phyloP scores from a whole-genome alignment of 2,797 vertebrate genomes.

The Typhlichthys eigenmanni region DNA sequence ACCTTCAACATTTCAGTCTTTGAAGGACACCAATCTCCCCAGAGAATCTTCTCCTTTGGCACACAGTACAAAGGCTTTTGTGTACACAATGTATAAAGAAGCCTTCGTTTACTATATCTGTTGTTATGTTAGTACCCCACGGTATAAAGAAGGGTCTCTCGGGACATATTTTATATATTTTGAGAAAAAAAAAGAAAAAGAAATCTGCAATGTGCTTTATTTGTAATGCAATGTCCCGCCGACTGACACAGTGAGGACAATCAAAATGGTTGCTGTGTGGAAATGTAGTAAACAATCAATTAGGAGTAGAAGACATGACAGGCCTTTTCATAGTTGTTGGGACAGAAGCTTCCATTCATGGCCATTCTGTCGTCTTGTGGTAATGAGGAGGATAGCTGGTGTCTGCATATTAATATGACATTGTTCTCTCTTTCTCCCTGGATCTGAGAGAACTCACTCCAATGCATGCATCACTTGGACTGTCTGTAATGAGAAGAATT shows the following conservation, averaged over 20 bases:
- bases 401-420: constrained; percentile 80
- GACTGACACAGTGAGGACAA: constrained; percentile 58
- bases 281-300: constrained; percentile 70
- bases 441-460: constrained; percentile 68
- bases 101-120: constrained; percentile 45
- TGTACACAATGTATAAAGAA: constrained; percentile 33
- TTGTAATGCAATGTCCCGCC: constrained; percentile 44
- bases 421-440: constrained; percentile 75
- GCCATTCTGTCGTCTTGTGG: constrained; percentile 43
- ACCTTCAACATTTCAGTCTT: constrained; percentile 48
- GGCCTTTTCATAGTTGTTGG: constrained; percentile 65
- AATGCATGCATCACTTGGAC: constrained; percentile 62
- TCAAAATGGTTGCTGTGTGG: constrained; percentile 53
- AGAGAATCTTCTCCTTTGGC: constrained; percentile 47
- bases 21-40: constrained; percentile 48
- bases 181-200: constrained; percentile 9
- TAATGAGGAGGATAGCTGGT: constrained; percentile 76
- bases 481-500: constrained; percentile 48
- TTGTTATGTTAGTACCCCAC: constrained; percentile 29
- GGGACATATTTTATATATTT: constrained; percentile 31
- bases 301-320: constrained; percentile 72
- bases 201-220: constrained; percentile 23
- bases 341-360: constrained; percentile 67
- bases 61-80: constrained; percentile 14
- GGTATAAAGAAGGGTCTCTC: constrained; percentile 37